Conservation (phyloP, 2,113 vertebrate species). For the Shinisaurus crocodilurus region DNA sequence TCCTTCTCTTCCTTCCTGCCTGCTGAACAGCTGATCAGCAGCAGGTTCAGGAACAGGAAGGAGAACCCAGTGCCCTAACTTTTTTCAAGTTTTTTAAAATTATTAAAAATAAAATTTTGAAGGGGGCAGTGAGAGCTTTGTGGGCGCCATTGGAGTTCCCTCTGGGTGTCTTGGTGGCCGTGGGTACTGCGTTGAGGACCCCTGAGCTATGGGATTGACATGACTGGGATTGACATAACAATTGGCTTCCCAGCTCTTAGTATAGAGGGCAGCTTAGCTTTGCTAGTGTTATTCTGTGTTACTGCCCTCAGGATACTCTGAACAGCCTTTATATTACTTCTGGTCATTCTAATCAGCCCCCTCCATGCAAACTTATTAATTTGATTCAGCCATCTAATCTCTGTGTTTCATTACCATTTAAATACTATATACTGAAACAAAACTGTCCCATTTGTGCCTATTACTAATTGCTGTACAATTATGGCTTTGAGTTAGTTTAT, state of each 20-base stretch:
- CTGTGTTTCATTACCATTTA: constrained; percentile 50
- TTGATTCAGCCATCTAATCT: constrained; percentile 23
- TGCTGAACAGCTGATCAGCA: no score
- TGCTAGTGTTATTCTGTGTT: neutral
- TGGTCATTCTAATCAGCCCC: constrained; percentile 1
- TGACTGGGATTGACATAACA: neutral
- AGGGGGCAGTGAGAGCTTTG: no score
- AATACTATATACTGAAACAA: constrained; percentile 56
- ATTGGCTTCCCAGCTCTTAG: neutral
- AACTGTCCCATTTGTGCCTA: constrained; percentile 48
- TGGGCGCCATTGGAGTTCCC: no score
- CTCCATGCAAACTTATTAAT: constrained; percentile 64
- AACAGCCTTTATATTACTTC: neutral
- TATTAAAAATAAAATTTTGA: no score
- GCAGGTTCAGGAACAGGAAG: no score
- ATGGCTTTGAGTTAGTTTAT: constrained; percentile 14
- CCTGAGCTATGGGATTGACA: neutral
- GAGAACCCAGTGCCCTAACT: no score
- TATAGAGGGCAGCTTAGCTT: neutral
- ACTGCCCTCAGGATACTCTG: neutral
- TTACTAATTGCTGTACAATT: constrained; percentile 56
- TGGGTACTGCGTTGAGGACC: no score
- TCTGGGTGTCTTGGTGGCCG: no score
- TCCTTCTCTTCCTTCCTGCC: no score
- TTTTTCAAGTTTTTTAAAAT: no score